Base-by-base conservation (phyloP, 2,113 vertebrate genomes). In the Gila orcuttii region DNA sequence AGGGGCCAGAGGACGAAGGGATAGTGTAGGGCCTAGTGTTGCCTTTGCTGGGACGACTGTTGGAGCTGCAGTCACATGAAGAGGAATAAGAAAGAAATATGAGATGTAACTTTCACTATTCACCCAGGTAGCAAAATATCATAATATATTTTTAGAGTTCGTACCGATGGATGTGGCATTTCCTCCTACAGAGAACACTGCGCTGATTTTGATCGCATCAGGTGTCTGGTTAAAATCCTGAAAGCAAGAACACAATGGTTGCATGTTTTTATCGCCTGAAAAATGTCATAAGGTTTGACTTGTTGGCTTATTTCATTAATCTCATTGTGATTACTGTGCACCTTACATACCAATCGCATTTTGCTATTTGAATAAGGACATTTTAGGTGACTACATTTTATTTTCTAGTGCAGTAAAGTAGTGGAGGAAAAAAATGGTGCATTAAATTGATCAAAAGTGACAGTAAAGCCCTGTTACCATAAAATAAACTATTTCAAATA, bases 201-300 rank as follows among this genome's bases (percentile, higher is more conserved):
- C 96, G 33, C 96, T 98, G 90, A 99, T 99, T 95, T 95, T 96
- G 93, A 99, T 92, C 92, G 97, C 96, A 82, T 97, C 97, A 21
- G 83, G 47, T 15, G 79, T 17, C 79, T 88, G 87, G n/a, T 31
- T 77, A 85, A 78, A 83, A 21, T 88, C 87, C 89, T 90, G 47
- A 28, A 80, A 23, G 45, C 25, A 77, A 39, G 47, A 39, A 85
- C 19, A 57, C 1, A 71, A 39, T 36, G 7, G 7, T 10, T 6
- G 12, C 60, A 62, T 64, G 25, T 28, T 64, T 64, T 28, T 6
- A 28, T 28, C 13, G 25, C 60, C 11, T 28, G 52, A 55, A 55
- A 55, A 55, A 55, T 55, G n/a, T 2, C 4, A 25, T 8, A 59
- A 1, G 7, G 7, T 59, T 23, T 62, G n/a, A 11, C 60, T 62